Percentiles rank a stretch among this genome's conserved stretches.
These are phyloP conservation scores for Callipepla californica DNA, from an alignment of 2,113 vertebrate genomes.

Conservation along the genomic window DNA sequence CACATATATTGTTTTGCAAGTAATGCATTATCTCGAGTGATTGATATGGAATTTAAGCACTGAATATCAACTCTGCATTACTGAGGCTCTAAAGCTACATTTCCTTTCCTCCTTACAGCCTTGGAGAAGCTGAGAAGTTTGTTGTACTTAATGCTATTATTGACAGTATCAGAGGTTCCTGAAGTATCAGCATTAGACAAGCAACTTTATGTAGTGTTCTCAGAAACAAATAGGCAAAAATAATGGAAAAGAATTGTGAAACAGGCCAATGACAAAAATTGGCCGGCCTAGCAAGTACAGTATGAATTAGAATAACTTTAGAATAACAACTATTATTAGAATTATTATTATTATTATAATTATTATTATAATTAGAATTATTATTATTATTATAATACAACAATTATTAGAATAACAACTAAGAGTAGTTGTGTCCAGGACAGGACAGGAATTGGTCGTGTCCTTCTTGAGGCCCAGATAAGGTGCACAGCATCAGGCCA, in stretches of 20 bases:
- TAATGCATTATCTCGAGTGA: not conserved
- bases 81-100: not conserved
- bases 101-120: not conserved
- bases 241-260: not conserved
- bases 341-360: too few species aligned
- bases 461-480: not conserved
- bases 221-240: not conserved
- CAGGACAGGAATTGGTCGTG: not conserved
- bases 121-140: not conserved
- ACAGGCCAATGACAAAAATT: not conserved
- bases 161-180: not conserved
- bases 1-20: not conserved
- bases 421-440: not conserved
- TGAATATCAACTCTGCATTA: not conserved
- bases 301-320: not conserved
- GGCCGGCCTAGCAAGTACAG: not conserved
- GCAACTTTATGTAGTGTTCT: not conserved
- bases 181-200: not conserved
- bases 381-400: too few species aligned
- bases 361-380: too few species aligned
- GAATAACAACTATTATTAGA: too few species aligned
- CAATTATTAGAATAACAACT: too few species aligned
- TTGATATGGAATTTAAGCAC: not conserved
- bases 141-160: not conserved
- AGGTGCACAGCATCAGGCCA: not conserved